These are phyloP conservation scores for Trachythela sp. DNA, from an alignment of 64 coral and sea anemone species.

Conservation along the genomic window DNA sequence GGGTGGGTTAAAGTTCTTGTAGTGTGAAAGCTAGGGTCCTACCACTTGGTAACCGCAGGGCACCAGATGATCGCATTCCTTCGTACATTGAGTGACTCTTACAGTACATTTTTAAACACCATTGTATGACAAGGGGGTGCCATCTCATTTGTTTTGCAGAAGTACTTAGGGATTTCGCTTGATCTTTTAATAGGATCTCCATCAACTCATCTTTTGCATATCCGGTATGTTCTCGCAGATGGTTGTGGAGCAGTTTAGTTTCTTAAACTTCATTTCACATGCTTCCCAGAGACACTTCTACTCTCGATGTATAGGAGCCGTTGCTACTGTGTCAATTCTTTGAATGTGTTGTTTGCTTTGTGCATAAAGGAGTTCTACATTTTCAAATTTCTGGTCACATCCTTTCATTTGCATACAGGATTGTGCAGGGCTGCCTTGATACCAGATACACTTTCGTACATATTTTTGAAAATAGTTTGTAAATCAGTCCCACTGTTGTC, in stretches of 20 bases:
- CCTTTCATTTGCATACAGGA: conserved; percentile 30
- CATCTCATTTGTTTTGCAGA: conserved; percentile 51
- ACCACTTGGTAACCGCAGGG: conserved; percentile 61
- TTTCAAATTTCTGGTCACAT: conserved; percentile 38
- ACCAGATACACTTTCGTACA: conserved; percentile 24
- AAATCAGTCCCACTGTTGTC: conserved; percentile 41
- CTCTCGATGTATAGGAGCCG: conserved; percentile 16
- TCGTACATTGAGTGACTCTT: conserved; percentile 44
- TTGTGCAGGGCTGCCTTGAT: conserved; percentile 31
- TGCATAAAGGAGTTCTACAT: conserved; percentile 43
- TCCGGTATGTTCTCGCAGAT: too few relatives aligned
- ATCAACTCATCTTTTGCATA: too few relatives aligned
- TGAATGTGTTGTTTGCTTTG: conserved; percentile 57
- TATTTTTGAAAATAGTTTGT: conserved; percentile 26
- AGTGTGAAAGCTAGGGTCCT: conserved; percentile 54
- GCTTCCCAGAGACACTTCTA: conserved; percentile 30
- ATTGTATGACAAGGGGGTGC: conserved; percentile 52
- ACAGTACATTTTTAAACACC: too few relatives aligned
- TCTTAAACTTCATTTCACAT: conserved; percentile 21
- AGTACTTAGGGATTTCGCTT: too few relatives aligned
- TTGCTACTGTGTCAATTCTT: neutral
- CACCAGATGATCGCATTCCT: conserved; percentile 45
- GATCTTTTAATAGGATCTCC: too few relatives aligned
- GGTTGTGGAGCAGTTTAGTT: too few relatives aligned
- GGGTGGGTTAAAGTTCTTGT: too few relatives aligned